phyloP scores from a whole-genome alignment of 2,888 invertebrate genomes.

The Syrphus vitripennis region DNA sequence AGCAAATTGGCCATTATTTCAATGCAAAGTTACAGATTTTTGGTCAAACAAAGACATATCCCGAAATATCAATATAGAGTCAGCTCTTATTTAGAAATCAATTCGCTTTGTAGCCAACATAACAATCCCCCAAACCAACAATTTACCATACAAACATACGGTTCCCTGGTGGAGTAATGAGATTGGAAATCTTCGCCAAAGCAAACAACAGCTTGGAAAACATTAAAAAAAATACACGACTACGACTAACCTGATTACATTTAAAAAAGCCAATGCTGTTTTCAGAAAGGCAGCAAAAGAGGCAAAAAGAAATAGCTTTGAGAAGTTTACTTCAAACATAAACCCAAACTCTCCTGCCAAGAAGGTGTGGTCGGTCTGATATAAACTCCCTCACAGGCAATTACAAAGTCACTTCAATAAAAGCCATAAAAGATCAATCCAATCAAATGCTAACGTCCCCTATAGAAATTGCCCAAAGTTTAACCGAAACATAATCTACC shows the following conservation, averaged over 20 bases:
- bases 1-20: constrained; percentile 1
- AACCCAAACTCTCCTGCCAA: constrained; percentile 11
- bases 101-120: no score
- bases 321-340: constrained; percentile 27
- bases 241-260: no score
- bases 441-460: neutral
- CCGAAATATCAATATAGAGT: neutral
- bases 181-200: neutral
- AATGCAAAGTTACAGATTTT: neutral
- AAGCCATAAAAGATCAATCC: constrained; percentile 1
- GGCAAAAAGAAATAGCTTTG: neutral
- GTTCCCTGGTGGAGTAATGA: constrained; percentile 4
- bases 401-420: constrained; percentile 1
- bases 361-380: constrained; percentile 28
- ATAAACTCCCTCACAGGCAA: constrained; percentile 25
- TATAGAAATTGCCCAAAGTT: neutral
- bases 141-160: neutral
- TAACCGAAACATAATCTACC: neutral
- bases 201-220: neutral
- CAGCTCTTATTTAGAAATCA: constrained; percentile 1
- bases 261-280: no score
- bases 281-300: constrained; percentile 6
- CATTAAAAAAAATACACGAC: no score
- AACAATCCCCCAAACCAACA: neutral
- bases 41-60: constrained; percentile 1